Base-by-base conservation (phyloP, 2,888 invertebrate species). In the Philereme transversata region DNA sequence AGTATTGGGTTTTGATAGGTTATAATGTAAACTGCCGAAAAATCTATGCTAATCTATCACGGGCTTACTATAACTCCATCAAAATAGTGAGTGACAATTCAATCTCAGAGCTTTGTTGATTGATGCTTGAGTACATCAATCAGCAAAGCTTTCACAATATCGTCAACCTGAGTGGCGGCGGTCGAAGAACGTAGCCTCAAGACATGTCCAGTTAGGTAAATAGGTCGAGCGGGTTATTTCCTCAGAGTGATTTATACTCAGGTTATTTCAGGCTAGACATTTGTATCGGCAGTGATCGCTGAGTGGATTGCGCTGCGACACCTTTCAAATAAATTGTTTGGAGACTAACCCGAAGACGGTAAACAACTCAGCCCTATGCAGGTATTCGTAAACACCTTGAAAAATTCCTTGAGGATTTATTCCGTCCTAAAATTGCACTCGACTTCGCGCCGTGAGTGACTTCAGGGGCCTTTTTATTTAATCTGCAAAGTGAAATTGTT, bases 311-410 rank as follows among this genome's bases (percentile, higher is more conserved):
- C 88, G 77, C 82, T 71, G 78, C 83, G 88, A 90, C 89, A 90
- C 90, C 92, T 92, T 90, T 92, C 89, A 90, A 90, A 89, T 84
- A 91, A 88, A 92, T 92, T 92, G 92, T 90, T 85, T 83, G 83
- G 92, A 89, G 87, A 88, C 86, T 84, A 75, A 67, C 78, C 44
- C 77, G 73, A 80, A 78, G 81, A 78, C 82, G 78, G 89, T 90
- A 90, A 90, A 90, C 91, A 90, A 87, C 82, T 84, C 84, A 76
- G 82, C 81, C 77, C 81, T 84, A 89, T 90, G 90, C 89, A 89
- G 88, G 90, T 87, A 81, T 83, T 81, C 78, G 74, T 69, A 76
- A 87, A 84, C 86, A 83, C 81, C 81, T 84, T 80, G 52, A 81
- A 81, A 84, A 84, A 82, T 82, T 77, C 61, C 81, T 83, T 75